phyloP scores from a whole-genome alignment of 2,797 vertebrate species.

The Xerus rutilus region DNA sequence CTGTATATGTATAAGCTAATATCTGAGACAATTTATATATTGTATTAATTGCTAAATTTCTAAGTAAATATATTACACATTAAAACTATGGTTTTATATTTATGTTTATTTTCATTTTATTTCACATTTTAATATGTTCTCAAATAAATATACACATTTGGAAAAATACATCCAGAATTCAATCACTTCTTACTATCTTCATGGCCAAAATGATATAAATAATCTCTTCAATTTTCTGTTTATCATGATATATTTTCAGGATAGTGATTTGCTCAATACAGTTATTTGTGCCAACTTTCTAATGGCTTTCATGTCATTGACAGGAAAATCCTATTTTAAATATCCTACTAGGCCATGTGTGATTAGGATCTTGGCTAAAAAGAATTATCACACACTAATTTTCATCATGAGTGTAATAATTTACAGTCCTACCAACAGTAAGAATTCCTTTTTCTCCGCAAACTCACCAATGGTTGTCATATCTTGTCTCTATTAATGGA shows the following conservation, averaged over 20 bases:
- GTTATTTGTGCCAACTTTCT: not conserved
- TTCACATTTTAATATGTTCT: not conserved
- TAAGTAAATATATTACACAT: not conserved
- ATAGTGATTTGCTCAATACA: not conserved
- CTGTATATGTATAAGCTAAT: not conserved
- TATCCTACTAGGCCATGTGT: not conserved
- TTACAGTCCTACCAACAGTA: not conserved
- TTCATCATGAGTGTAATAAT: not conserved
- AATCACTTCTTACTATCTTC: not conserved
- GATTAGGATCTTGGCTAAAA: too few relatives aligned
- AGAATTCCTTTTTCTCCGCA: accelerated
- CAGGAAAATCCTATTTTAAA: not conserved
- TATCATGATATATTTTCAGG: not conserved
- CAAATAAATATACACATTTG: not conserved
- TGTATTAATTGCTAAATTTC: not conserved
- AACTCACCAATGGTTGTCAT: not conserved
- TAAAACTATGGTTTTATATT: not conserved
- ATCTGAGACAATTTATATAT: not conserved
- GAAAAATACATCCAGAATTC: not conserved
- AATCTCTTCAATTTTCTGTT: not conserved
- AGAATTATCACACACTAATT: not conserved
- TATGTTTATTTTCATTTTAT: not conserved
- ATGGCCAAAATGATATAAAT: not conserved
- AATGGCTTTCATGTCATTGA: not conserved
- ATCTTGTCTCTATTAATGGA: not conserved